A percentile compares a stretch with the other conserved stretches of the same genome.
Conservation (phyloP, 2,888 invertebrate species). For the Clusia tigrina region DNA sequence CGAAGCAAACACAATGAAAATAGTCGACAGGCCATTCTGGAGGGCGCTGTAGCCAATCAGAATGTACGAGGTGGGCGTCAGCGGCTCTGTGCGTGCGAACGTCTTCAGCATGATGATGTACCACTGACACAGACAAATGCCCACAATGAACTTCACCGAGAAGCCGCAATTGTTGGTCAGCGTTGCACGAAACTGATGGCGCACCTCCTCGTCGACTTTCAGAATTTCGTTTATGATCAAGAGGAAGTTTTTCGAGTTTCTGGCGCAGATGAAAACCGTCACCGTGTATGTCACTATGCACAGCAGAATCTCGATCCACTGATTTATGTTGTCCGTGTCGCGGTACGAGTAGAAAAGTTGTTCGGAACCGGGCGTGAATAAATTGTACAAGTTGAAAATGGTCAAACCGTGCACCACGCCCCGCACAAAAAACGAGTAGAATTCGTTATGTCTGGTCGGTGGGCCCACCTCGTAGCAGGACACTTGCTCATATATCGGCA, state of each 20-base stretch:
- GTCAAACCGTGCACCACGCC: conserved; percentile 48
- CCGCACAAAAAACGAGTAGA: conserved; percentile 52
- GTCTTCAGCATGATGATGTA: conserved; percentile 49
- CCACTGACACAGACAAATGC: conserved; percentile 47
- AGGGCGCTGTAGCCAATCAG: conserved; percentile 49
- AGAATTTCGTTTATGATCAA: conserved; percentile 56
- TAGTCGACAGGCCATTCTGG: conserved; percentile 53
- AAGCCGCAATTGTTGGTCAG: conserved; percentile 51
- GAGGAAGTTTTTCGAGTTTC: conserved; percentile 49
- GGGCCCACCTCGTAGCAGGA: conserved; percentile 51
- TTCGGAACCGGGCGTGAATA: conserved; percentile 43
- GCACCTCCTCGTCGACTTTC: conserved; percentile 54
- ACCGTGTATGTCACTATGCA: conserved; percentile 51
- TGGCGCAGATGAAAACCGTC: conserved; percentile 49
- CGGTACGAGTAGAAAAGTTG: conserved; percentile 47
- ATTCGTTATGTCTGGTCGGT: conserved; percentile 47
- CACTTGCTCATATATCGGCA: conserved; percentile 53
- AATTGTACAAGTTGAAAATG: conserved; percentile 52
- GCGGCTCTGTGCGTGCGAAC: conserved; percentile 29
- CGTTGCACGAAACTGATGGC: conserved; percentile 41
- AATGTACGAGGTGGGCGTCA: conserved; percentile 47
- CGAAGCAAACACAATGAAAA: conserved; percentile 53
- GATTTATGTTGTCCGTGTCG: conserved; percentile 57
- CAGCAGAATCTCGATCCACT: conserved; percentile 57
- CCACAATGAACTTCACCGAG: conserved; percentile 44